Evolutionary conservation across 2,888 invertebrate genomes (phyloP).

Genomic region (Idaea biselata): DNA sequence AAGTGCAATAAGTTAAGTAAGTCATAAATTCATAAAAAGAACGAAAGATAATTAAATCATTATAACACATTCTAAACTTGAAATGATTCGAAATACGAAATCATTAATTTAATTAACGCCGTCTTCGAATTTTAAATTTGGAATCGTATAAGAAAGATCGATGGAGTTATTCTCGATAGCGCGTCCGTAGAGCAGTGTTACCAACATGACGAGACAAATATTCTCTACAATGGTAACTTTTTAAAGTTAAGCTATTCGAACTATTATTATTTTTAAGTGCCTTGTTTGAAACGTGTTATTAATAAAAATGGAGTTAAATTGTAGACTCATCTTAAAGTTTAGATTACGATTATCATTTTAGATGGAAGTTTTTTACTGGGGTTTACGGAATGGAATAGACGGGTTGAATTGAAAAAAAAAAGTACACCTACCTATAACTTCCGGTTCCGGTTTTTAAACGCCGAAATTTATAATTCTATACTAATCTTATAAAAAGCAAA

Average conservation of each 20-base stretch:
- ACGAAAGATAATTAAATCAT: not conserved
- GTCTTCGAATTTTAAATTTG: conserved; percentile 57
- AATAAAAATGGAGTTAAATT: conserved; percentile 38
- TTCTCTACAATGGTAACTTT: conserved; percentile 74
- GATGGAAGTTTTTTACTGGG: conserved; percentile 9
- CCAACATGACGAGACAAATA: conserved; percentile 79
- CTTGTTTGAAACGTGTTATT: conserved; percentile 69
- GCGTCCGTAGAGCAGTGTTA: conserved; percentile 58
- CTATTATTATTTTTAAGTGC: conserved; percentile 48
- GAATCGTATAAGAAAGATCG: conserved; percentile 62
- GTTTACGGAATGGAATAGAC: too few species aligned
- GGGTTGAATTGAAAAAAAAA: too few species aligned
- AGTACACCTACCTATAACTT: too few species aligned
- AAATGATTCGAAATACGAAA: conserved; percentile 7
- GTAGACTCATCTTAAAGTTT: conserved; percentile 11
- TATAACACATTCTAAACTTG: conserved; percentile 9
- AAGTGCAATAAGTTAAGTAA: not conserved
- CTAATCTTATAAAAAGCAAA: too few species aligned
- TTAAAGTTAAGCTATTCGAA: conserved; percentile 76
- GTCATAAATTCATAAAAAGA: conserved; percentile 3
- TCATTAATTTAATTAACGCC: conserved; percentile 50
- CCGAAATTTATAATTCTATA: too few species aligned
- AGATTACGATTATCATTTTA: conserved; percentile 22
- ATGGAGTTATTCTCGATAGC: conserved; percentile 68
- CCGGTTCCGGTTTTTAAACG: too few species aligned